Percentiles rank a stretch among this genome's conserved stretches.
These are phyloP conservation scores for Apis laboriosa DNA, from an alignment of 1,140 invertebrate species.

Conservation along the genomic window DNA sequence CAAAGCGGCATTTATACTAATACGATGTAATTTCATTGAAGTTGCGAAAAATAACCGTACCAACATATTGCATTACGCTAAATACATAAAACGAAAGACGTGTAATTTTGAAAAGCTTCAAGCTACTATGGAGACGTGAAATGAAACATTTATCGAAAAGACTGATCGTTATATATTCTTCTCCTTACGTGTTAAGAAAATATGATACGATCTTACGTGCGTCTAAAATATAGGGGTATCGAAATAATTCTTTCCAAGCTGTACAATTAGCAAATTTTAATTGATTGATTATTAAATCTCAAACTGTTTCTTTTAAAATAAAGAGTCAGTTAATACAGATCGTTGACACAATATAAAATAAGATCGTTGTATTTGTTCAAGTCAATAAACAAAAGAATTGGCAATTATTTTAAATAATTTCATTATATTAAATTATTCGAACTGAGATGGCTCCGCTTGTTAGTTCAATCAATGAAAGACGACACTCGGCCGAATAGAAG, in stretches of 20 bases:
- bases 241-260: neutral
- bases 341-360: no score
- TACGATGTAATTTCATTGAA: slow-evolving; percentile 44
- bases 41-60: slow-evolving; percentile 18
- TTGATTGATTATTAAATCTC: neutral
- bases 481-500: slow-evolving; percentile 27
- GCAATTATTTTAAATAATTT: neutral
- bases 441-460: neutral
- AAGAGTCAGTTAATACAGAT: no score
- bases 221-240: neutral
- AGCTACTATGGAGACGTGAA: neutral
- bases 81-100: slow-evolving; percentile 12
- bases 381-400: no score
- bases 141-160: neutral
- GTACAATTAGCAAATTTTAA: no score
- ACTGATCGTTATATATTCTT: neutral
- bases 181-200: neutral
- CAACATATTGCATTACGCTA: slow-evolving; percentile 1
- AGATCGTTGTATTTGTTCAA: neutral
- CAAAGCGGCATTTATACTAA: slow-evolving; percentile 47
- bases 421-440: no score
- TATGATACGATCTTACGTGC: neutral
- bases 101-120: neutral
- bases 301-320: no score
- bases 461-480: slow-evolving; percentile 32